phyloP scores from a whole-genome alignment of 2,113 vertebrate species.

The Leuciscus idus region DNA sequence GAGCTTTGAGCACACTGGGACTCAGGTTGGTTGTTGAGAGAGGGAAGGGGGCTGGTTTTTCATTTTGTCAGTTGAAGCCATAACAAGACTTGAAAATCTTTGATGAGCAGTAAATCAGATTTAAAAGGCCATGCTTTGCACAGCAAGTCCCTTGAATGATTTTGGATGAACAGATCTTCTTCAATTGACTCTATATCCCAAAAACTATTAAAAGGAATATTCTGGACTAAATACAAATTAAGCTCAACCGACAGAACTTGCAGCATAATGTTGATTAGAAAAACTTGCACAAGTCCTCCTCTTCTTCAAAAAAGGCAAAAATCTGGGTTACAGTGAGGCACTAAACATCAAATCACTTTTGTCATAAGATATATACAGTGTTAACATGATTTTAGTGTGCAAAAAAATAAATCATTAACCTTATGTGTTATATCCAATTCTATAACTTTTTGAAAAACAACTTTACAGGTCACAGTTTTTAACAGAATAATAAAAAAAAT shows the following conservation, averaged over 20 bases:
- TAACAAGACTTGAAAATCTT: not conserved
- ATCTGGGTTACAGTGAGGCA: too few relatives aligned
- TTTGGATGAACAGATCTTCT: not conserved
- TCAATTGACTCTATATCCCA: not conserved
- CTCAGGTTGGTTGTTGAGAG: conserved; percentile 12
- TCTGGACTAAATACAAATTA: not conserved
- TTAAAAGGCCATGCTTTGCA: conserved; percentile 14
- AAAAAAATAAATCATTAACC: too few relatives aligned
- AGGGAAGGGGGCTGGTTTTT: not conserved
- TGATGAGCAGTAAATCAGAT: conserved; percentile 23
- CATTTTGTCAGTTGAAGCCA: conserved; percentile 5
- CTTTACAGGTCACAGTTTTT: too few relatives aligned
- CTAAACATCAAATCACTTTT: too few relatives aligned
- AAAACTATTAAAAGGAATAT: not conserved
- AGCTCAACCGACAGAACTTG: not conserved
- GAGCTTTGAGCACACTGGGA: conserved; percentile 18
- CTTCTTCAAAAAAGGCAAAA: not conserved
- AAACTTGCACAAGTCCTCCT: not conserved
- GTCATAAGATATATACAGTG: too few relatives aligned
- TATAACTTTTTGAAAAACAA: too few relatives aligned
- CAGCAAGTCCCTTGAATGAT: not conserved
- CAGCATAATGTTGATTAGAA: not conserved
- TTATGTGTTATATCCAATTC: too few relatives aligned
- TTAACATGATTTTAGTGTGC: too few relatives aligned
- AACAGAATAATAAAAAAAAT: too few relatives aligned